Conservation (phyloP, 2,797 vertebrate species). For the Amblyraja radiata region DNA sequence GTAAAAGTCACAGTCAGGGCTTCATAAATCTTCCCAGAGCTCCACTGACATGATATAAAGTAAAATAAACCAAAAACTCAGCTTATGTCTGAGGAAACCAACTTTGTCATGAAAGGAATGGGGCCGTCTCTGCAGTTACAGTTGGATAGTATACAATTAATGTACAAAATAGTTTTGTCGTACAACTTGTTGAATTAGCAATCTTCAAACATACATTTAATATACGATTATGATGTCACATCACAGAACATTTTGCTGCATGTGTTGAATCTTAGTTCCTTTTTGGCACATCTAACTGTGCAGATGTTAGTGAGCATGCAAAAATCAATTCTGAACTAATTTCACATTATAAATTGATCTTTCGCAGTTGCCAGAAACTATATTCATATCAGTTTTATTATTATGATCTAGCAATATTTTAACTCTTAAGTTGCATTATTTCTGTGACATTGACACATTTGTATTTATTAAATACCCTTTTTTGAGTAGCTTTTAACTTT, state of each 20-base stretch:
- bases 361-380: not conserved
- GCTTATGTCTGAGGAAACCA: not conserved
- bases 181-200: conserved; percentile 15
- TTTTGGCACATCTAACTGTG: not conserved
- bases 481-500: not conserved
- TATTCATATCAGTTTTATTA: not conserved
- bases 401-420: not conserved
- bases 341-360: not conserved
- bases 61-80: conserved; percentile 32
- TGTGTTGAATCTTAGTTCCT: not conserved
- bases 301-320: not conserved
- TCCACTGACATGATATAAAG: not conserved
- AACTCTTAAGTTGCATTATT: not conserved
- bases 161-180: not conserved
- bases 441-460: not conserved
- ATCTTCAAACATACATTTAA: conserved; percentile 9
- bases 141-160: not conserved
- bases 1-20: conserved; percentile 57
- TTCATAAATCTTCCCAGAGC: conserved; percentile 46
- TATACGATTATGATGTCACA: not conserved
- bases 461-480: not conserved
- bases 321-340: conserved; percentile 7
- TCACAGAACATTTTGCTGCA: not conserved
- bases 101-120: not conserved
- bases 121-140: not conserved